Base-by-base conservation (phyloP, 64 coral and sea anemone genomes). In the Cladopsammia gracilis region DNA sequence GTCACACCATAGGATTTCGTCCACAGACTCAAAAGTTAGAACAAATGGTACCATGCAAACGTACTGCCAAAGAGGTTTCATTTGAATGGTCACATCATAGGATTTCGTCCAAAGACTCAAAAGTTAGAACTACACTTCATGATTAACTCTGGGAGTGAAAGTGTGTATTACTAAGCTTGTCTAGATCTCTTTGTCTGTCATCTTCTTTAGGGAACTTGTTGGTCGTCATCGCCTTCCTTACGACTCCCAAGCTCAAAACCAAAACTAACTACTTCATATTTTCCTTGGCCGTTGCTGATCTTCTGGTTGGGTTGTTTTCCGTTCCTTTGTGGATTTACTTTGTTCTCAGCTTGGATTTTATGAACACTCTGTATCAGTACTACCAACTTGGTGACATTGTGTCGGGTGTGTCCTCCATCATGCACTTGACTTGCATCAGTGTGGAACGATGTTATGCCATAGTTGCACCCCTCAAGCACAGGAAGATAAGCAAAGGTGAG, bases 201-300 rank as follows among this genome's bases (percentile, higher is more conserved):
- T 84, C 20, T 23, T 73, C 70, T 51, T 52, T 69, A 68, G 96
- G 96, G 0, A 98, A 98, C 26, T 48, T 91, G 3, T 42, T 98
- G 70, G 92, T 98, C 44, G 82, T 94, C 15, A 57, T 88, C 64
- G 96, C 96, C 7, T 94, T 98, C 26, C 79, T 91, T 23, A 94
- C 82, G 10, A 94, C 92, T 5, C 25, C 83, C 20, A 98, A 98
- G 73, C 83, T 98, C 1, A 94, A 94, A 78, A 98, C 96, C 6
- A 98, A 98, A 56, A 98, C 96, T 4, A 98, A 98, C 83, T 94
- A 94, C 59, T 98, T 98, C 73, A 90, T 98, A 16, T 93, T 98
- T n/a, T 98, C 96, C 11, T 57, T 98, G 5, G 96, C 96, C 9
- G 76, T 93, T 10, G 88, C 96, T 47, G 96, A 98, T 75, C 77